phyloP scores from a whole-genome alignment of 2,797 vertebrate genomes.

The Spondyliosoma cantharus region DNA sequence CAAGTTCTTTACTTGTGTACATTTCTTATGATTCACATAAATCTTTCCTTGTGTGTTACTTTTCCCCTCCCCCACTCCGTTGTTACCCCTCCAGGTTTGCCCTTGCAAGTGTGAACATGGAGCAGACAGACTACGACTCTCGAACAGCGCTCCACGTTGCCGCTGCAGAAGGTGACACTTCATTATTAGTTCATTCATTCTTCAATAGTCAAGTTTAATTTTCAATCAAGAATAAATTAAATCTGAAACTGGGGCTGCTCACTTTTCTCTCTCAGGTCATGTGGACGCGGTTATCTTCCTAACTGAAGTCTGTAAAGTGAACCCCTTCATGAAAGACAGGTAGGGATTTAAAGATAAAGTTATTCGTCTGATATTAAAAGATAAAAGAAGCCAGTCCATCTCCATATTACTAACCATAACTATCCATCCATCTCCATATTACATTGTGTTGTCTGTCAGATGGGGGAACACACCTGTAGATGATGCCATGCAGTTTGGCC shows the following conservation, averaged over 20 bases:
- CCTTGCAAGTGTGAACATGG: constrained; percentile 95
- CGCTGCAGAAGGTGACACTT: constrained; percentile 90
- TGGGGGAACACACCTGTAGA: constrained; percentile 92
- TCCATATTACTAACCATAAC: constrained; percentile 22
- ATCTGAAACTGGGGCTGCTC: not conserved
- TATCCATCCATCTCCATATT: constrained; percentile 23
- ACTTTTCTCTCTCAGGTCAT: constrained; percentile 82
- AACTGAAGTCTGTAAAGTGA: constrained; percentile 89
- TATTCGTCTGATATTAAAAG: constrained; percentile 13
- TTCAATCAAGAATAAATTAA: constrained; percentile 33
- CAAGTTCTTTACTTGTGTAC: not conserved
- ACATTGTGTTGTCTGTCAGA: constrained; percentile 71
- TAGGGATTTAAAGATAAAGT: constrained; percentile 57
- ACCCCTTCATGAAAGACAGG: constrained; percentile 90
- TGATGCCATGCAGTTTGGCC: constrained; percentile 89
- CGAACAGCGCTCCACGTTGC: constrained; percentile 93
- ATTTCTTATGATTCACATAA: not conserved
- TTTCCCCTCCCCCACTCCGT: not conserved
- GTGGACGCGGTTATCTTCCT: constrained; percentile 87
- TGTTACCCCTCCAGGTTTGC: constrained; percentile 86
- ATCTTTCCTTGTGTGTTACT: constrained; percentile 23
- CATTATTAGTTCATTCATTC: constrained; percentile 38
- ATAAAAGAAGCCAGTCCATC: not conserved
- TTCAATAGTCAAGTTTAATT: constrained; percentile 16
- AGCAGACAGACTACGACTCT: constrained; percentile 94